A percentile compares a stretch with the other conserved stretches of the same genome.
phyloP scores from a whole-genome alignment of 1,140 invertebrate genomes.

The Dendroctonus valens region DNA sequence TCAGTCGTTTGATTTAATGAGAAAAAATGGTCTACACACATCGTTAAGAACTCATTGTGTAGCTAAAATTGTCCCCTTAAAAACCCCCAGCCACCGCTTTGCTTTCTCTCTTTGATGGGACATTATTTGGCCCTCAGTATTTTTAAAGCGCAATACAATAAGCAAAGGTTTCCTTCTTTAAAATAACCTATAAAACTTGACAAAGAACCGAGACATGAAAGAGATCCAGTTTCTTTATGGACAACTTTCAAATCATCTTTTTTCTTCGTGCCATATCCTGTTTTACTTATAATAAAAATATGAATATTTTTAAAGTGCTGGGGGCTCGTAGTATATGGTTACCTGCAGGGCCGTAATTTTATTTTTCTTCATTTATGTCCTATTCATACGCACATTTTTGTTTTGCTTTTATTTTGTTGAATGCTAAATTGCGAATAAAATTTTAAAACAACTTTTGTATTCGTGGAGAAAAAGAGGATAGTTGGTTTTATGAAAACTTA shows the following conservation, averaged over 20 bases:
- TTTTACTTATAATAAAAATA: slow-evolving; percentile 30
- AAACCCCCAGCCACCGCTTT: slow-evolving; percentile 1
- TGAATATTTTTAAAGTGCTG: slow-evolving; percentile 11
- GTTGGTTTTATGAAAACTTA: too few species aligned
- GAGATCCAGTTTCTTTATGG: slow-evolving; percentile 30
- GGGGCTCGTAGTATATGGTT: slow-evolving; percentile 10
- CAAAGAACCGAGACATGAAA: slow-evolving; percentile 23
- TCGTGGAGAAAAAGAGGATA: too few species aligned
- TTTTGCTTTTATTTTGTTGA: too few species aligned
- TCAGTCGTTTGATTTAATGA: too few species aligned
- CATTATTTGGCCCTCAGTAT: slow-evolving; percentile 13
- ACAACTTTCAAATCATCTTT: slow-evolving; percentile 13
- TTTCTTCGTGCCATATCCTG: slow-evolving; percentile 13
- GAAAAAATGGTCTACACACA: too few species aligned
- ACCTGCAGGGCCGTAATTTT: slow-evolving; percentile 1
- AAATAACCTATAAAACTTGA: slow-evolving; percentile 30
- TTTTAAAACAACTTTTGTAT: too few species aligned
- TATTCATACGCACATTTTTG: too few species aligned
- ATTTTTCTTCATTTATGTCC: too few species aligned
- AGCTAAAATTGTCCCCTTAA: background rate
- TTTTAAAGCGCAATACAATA: slow-evolving; percentile 22
- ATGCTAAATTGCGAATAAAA: too few species aligned
- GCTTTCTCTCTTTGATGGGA: background rate
- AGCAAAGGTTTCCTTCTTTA: slow-evolving; percentile 26
- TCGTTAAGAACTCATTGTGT: too few species aligned